phyloP scores from a whole-genome alignment of 2,113 vertebrate genomes.

The Ptychochromis oligacanthus region DNA sequence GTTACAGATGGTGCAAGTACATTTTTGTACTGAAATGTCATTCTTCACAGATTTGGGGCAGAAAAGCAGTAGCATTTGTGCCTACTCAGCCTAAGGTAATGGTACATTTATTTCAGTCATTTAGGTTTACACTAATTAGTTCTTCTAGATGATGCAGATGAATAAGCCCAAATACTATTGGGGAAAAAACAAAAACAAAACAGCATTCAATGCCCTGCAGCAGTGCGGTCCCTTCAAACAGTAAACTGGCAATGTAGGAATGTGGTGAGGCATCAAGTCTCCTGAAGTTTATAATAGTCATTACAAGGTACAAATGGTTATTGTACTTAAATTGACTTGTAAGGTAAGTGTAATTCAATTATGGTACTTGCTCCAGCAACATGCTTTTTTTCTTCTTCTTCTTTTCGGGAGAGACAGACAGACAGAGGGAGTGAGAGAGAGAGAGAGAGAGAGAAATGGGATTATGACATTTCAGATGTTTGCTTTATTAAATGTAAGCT shows the following conservation, averaged over 20 bases:
- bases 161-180: not conserved
- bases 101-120: too few species aligned
- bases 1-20: not conserved
- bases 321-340: not conserved
- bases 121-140: not conserved
- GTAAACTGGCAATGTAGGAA: not conserved
- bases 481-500: conserved; percentile 27
- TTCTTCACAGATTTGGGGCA: too few species aligned
- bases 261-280: not conserved
- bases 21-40: too few species aligned
- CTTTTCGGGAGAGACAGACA: not conserved
- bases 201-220: not conserved
- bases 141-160: not conserved
- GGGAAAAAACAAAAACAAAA: not conserved
- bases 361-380: not conserved
- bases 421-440: not conserved
- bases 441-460: not conserved
- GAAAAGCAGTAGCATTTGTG: too few species aligned
- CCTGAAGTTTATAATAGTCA: not conserved
- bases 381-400: not conserved
- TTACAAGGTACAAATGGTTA: not conserved
- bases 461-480: conserved; percentile 3
- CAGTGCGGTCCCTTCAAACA: not conserved
- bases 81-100: too few species aligned
- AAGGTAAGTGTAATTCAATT: not conserved